Percentiles rank a stretch among this genome's conserved stretches.
Evolutionary conservation across 2,888 invertebrate genomes (phyloP).

Genomic region (Keiferia lycopersicella): DNA sequence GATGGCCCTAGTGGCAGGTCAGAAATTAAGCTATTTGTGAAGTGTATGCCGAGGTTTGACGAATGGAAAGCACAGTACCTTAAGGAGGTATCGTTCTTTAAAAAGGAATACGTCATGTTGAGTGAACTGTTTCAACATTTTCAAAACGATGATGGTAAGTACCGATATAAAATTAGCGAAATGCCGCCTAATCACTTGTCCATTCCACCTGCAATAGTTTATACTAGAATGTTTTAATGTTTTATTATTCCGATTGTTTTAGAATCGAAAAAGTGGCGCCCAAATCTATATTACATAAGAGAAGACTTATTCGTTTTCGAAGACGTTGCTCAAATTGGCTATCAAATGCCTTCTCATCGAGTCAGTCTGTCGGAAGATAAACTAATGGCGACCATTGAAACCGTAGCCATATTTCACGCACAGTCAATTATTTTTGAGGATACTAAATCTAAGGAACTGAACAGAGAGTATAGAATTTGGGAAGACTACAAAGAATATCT

Average conservation of each 20-base stretch:
- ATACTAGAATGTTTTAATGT: too few relatives aligned
- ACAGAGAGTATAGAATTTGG: constrained; percentile 61
- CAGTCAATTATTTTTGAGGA: constrained; percentile 73
- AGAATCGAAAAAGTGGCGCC: constrained; percentile 55
- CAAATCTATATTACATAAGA: constrained; percentile 50
- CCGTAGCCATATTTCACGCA: constrained; percentile 76
- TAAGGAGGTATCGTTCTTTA: constrained; percentile 55
- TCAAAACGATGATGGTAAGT: constrained; percentile 51
- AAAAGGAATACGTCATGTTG: constrained; percentile 63
- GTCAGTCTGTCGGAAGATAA: constrained; percentile 59
- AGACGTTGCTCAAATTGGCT: constrained; percentile 59
- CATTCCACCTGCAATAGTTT: neutral
- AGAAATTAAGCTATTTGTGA: constrained; percentile 78
- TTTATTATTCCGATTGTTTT: too few relatives aligned
- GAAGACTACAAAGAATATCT: constrained; percentile 60
- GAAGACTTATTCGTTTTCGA: constrained; percentile 68
- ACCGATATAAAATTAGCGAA: neutral
- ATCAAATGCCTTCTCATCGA: constrained; percentile 55
- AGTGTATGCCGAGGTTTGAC: constrained; percentile 79
- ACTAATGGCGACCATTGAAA: constrained; percentile 61
- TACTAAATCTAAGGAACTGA: constrained; percentile 54
- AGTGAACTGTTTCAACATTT: constrained; percentile 58
- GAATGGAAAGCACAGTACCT: constrained; percentile 68
- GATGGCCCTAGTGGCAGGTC: constrained; percentile 38
- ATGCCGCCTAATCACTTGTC: neutral